phyloP scores from a whole-genome alignment of 2,797 vertebrate species.

The Dicrostonyx torquatus region DNA sequence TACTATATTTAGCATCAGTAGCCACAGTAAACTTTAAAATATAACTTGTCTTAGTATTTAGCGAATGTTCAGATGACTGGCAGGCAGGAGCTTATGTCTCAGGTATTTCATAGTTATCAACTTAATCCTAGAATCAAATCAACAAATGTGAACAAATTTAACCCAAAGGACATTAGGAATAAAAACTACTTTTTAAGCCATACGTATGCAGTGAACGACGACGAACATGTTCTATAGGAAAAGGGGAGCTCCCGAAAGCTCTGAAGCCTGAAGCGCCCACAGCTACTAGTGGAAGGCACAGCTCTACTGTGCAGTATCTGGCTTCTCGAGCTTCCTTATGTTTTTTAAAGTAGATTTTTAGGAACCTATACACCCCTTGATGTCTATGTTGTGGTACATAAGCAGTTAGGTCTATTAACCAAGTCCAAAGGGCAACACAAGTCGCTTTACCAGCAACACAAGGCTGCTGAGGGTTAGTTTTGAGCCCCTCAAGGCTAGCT shows the following conservation, averaged over 20 bases:
- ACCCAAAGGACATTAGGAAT: conserved; percentile 6
- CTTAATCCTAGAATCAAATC: conserved; percentile 2
- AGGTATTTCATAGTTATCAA: background rate
- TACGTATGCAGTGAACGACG: background rate
- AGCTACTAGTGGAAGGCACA: background rate
- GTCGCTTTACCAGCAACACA: background rate
- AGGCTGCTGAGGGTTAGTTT: background rate
- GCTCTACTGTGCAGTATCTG: background rate
- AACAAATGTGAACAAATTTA: conserved; percentile 12
- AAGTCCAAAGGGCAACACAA: background rate
- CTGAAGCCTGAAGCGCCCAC: background rate
- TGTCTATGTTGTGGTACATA: background rate
- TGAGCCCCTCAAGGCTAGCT: background rate
- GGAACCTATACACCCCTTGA: background rate
- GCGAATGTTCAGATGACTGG: background rate
- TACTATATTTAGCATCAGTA: background rate
- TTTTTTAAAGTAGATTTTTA: background rate
- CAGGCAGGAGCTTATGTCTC: background rate
- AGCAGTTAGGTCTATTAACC: conserved; percentile 8
- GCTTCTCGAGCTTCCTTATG: background rate
- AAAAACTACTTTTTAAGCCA: background rate
- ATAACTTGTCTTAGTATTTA: background rate
- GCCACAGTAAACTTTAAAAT: background rate
- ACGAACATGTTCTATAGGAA: background rate
- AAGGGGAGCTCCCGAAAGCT: background rate